A percentile compares a stretch with the other conserved stretches of the same genome.
These are phyloP conservation scores for Bombus picipes DNA, from an alignment of 1,140 invertebrate species.

Conservation along the genomic window DNA sequence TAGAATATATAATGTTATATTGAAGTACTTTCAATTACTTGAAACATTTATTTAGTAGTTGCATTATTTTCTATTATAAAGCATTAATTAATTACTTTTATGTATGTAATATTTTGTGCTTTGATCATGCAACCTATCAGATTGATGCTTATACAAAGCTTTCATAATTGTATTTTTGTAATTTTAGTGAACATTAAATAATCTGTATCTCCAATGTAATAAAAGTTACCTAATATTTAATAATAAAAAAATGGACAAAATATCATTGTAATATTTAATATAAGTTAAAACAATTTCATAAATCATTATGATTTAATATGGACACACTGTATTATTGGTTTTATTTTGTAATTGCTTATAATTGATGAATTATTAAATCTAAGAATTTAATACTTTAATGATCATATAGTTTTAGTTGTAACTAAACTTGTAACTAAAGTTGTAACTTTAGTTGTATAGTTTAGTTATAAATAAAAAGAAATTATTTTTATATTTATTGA, in stretches of 20 bases:
- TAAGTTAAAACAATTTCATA: no score
- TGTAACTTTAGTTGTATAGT: no score
- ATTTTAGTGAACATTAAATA: not conserved
- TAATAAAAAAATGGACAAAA: slow-evolving; percentile 27
- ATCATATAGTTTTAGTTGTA: not conserved
- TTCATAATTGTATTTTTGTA: not conserved
- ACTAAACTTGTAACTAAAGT: no score
- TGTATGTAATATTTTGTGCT: not conserved
- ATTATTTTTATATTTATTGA: not conserved
- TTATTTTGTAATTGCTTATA: not conserved
- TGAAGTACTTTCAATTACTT: not conserved
- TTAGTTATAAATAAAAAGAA: not conserved
- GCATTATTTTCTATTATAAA: not conserved
- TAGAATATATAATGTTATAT: not conserved
- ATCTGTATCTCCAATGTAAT: slow-evolving; percentile 21
- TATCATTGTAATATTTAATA: not conserved
- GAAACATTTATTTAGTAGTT: not conserved
- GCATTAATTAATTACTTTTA: not conserved
- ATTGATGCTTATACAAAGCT: not conserved
- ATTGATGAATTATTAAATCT: not conserved
- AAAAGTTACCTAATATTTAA: not conserved
- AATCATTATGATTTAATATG: no score
- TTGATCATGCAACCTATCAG: not conserved
- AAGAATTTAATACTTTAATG: not conserved
- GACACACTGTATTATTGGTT: not conserved